Base-by-base conservation (phyloP, 2,113 vertebrate species). In the Chaenogobius annularis region DNA sequence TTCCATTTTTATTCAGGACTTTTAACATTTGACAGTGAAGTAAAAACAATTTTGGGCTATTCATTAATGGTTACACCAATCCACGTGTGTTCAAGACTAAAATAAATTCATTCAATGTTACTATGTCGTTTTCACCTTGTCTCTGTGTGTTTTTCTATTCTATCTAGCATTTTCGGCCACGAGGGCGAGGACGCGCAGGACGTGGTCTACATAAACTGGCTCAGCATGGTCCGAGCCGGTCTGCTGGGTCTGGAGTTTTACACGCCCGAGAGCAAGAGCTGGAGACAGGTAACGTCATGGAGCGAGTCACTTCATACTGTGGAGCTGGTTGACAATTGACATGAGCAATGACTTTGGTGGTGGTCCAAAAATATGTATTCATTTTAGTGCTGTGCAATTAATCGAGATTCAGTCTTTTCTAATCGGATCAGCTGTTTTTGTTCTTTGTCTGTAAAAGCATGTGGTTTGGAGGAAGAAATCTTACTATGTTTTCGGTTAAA, bases 181-280 rank as follows among this genome's bases (percentile, higher is more conserved):
- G 87, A 95, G 72, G 94, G 84, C 0, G 81, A 93, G 12, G 94
- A 94, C 7, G 94, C 95, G 0, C 94, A 96, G 26, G 95, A 97
- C 0, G 94, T 96, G 50, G 87, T 96, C 17, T 97, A 96, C 2
- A 75, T 96, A 19, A 97, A 97, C 90, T 97, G 96, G 96, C 92
- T 97, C 79, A 95, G 93, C 85, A 97, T 97, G 96, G 95, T 95
- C 52, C 90, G 96, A 44, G 94, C 95, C 0, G 96, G 96, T 23
- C 89, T 97, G 64, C 67, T 96, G 59, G 95, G 94, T 1, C 86
- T 97, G 80, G 95, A 97, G 87, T 97, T 95, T 83, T 97, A 95
- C 83, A 96, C 96, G 12, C 92, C 94, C 0, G 94, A 95, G 86
- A 93, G 89, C 68, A 91, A 93, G 83, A 94, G 77, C 81, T 97